These are phyloP conservation scores for Eriosoma lanigerum DNA, from an alignment of 1,140 invertebrate genomes.

Conservation along the genomic window DNA sequence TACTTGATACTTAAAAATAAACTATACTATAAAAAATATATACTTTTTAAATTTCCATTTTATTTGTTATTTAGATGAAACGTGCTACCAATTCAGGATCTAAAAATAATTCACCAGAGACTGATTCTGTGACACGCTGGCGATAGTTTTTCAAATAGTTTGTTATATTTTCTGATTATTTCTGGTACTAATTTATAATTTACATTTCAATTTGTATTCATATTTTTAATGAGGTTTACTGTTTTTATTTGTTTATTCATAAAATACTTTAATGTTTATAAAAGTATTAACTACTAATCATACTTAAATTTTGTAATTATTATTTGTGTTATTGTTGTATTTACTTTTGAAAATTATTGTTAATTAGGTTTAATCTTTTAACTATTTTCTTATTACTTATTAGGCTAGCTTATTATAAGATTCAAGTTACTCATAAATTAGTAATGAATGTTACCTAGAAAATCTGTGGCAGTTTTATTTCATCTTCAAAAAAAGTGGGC, in stretches of 20 bases:
- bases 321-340: neutral
- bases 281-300: no score
- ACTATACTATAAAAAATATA: no score
- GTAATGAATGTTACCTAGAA: neutral
- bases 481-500: no score
- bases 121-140: conserved; percentile 30
- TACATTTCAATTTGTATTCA: neutral
- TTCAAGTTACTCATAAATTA: neutral
- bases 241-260: neutral
- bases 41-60: no score
- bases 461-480: no score
- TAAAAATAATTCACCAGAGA: conserved; percentile 21
- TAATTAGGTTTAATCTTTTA: neutral
- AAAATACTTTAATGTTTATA: no score
- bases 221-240: neutral
- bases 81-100: conserved; percentile 1
- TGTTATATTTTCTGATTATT: neutral
- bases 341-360: conserved; percentile 17
- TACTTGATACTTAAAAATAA: no score
- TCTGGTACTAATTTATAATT: no score
- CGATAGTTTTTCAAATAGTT: conserved; percentile 22
- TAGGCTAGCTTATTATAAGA: neutral
- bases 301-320: neutral
- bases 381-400: conserved; percentile 19
- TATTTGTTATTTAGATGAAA: conserved; percentile 19